Conservation (phyloP, 1,140 invertebrate species). For the Protaetia brevitarsis region DNA sequence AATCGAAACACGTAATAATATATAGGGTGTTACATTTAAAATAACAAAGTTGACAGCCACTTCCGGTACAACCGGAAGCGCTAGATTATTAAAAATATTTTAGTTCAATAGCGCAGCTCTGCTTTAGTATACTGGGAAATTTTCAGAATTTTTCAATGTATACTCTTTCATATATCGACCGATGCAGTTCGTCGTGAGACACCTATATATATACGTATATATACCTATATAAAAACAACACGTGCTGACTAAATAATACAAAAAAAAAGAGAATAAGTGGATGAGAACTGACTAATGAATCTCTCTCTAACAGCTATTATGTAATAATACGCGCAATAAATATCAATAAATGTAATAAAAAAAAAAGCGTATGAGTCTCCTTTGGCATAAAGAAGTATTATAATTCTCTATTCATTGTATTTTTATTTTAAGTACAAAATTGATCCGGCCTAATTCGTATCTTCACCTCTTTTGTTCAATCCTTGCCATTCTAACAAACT, state of each 20-base stretch:
- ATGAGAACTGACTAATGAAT: neutral
- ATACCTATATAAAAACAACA: neutral
- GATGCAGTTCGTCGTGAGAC: too few species aligned
- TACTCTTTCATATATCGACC: too few species aligned
- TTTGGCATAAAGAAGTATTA: slow-evolving; percentile 26
- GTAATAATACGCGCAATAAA: slow-evolving; percentile 15
- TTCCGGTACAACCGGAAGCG: too few species aligned
- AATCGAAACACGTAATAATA: too few species aligned
- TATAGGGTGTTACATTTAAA: too few species aligned
- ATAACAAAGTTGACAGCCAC: too few species aligned
- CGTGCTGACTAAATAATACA: slow-evolving; percentile 7
- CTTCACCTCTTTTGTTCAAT: slow-evolving; percentile 10
- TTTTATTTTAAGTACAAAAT: slow-evolving; percentile 22
- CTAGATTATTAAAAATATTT: too few species aligned
- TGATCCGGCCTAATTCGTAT: neutral
- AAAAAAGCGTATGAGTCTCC: slow-evolving; percentile 23
- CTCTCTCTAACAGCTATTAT: too few species aligned
- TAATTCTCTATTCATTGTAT: neutral
- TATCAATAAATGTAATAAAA: slow-evolving; percentile 16
- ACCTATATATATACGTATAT: too few species aligned
- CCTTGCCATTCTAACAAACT: slow-evolving; percentile 24
- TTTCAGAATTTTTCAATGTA: too few species aligned
- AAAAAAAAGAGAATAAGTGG: neutral
- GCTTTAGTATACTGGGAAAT: too few species aligned
- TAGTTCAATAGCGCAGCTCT: too few species aligned